These are phyloP conservation scores for Harpagoxenus sublaevis DNA, from an alignment of 2,888 invertebrate genomes.

Conservation along the genomic window DNA sequence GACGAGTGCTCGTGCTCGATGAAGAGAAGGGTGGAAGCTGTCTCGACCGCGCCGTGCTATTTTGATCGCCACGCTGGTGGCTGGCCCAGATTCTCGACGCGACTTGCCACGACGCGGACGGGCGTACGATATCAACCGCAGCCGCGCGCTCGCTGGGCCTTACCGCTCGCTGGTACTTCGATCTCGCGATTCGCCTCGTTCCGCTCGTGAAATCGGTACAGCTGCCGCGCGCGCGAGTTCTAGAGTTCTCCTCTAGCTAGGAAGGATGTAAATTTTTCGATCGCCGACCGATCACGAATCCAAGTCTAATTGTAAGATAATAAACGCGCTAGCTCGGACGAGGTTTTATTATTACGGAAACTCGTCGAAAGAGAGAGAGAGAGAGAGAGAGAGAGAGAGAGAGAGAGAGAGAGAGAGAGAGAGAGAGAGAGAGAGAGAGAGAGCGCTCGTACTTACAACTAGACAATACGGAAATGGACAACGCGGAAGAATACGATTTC, in stretches of 20 bases:
- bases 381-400: no score
- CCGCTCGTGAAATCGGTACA: not conserved
- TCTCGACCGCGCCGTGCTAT: constrained; percentile 79
- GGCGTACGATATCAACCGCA: constrained; percentile 66
- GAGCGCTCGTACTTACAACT: no score
- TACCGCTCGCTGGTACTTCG: constrained; percentile 10
- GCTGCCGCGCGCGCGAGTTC: not conserved
- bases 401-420: no score
- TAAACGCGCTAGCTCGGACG: no score
- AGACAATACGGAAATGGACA: not conserved
- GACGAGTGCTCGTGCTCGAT: constrained; percentile 19
- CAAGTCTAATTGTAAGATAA: not conserved
- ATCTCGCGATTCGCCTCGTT: not conserved
- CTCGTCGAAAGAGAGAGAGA: not conserved
- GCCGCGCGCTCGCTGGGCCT: constrained; percentile 51
- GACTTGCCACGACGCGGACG: constrained; percentile 75
- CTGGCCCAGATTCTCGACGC: constrained; percentile 84
- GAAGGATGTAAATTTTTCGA: not conserved
- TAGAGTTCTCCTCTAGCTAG: not conserved
- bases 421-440: no score
- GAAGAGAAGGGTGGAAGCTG: constrained; percentile 61
- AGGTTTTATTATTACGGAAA: not conserved
- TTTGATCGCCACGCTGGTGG: constrained; percentile 80
- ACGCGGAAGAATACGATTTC: not conserved
- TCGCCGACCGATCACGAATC: not conserved